Evolutionary conservation across 1,140 invertebrate species (phyloP).

Genomic region (Drosophila insularis): DNA sequence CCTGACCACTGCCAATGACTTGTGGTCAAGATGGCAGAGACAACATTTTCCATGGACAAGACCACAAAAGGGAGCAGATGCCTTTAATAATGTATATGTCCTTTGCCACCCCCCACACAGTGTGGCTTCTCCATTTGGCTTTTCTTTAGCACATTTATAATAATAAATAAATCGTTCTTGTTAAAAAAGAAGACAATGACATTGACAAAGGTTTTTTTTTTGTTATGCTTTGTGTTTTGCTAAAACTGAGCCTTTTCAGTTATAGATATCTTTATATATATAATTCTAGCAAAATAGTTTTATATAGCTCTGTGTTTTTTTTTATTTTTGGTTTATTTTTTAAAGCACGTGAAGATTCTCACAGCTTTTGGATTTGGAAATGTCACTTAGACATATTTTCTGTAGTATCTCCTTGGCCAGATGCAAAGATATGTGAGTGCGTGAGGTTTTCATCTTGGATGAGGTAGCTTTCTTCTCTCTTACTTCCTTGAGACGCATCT

Average conservation of each 20-base stretch:
- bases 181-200: neutral
- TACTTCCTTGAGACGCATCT: conserved; percentile 89
- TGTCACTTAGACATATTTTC: conserved; percentile 93
- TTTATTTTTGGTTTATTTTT: conserved; percentile 47
- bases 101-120: neutral
- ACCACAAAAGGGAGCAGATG: conserved; percentile 13
- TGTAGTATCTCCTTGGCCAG: conserved; percentile 91
- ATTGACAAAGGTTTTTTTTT: conserved; percentile 5
- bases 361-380: conserved; percentile 93
- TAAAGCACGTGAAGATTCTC: conserved; percentile 95
- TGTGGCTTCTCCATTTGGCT: neutral
- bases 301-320: conserved; percentile 3
- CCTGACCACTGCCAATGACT: conserved; percentile 71
- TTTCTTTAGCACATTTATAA: neutral
- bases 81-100: neutral
- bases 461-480: conserved; percentile 87
- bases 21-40: conserved; percentile 11
- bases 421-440: conserved; percentile 89
- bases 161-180: conserved; percentile 8
- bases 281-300: conserved; percentile 16
- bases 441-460: conserved; percentile 85
- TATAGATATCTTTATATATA: conserved; percentile 34
- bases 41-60: conserved; percentile 11
- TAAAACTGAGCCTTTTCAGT: conserved; percentile 27
- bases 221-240: neutral